Evolutionary conservation across 2,888 invertebrate species (phyloP), one percentile per base, ranked within the genome.

Genomic region (Pomacea canaliculata): DNA sequence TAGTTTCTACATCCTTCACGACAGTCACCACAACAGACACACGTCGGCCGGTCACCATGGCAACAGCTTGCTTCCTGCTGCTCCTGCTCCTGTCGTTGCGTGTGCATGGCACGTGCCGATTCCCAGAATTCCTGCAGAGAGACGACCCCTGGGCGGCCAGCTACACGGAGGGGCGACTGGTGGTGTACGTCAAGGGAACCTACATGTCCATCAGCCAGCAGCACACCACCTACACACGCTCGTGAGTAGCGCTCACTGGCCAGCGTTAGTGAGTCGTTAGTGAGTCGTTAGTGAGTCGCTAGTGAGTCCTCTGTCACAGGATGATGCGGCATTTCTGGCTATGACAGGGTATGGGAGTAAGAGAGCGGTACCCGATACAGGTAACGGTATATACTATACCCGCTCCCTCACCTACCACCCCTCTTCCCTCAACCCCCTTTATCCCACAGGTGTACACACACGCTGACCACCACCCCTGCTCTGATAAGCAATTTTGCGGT

Each of bases 91-190:
- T 68, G n/a, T 66, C 62, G 23, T 59, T 65, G 16, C 27, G 49
- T 10, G 74, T 66, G n/a, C 7, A 3, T 3, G 75, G 51, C 65
- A 81, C 76, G n/a, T 82, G 82, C 65, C 66, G 73, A 16, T 82
- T 82, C 70, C 82, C 82, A n/a, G 69, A 72, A 12, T 80, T 80
- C 70, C 51, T 81, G 62, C 79, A 78, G 72, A 69, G 74, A 19
- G 70, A 78, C 7, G 76, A 77, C 13, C 81, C 81, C 2, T 81
- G 81, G 81, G 80, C 76, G 0, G 81, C 78, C 60, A 80, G 80
- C 71, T 81, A 81, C 74, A 76, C 75, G 23, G 77, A 77, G 19
- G 80, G 80, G 37, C 73, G 73, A 1, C 73, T 80, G 23, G 79
- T 81, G 48, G 80, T 80, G 48, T 81, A 81, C 63, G 75, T 81